Evolutionary conservation across 2,888 invertebrate genomes (phyloP).

Genomic region (Odontocerum albicorne): DNA sequence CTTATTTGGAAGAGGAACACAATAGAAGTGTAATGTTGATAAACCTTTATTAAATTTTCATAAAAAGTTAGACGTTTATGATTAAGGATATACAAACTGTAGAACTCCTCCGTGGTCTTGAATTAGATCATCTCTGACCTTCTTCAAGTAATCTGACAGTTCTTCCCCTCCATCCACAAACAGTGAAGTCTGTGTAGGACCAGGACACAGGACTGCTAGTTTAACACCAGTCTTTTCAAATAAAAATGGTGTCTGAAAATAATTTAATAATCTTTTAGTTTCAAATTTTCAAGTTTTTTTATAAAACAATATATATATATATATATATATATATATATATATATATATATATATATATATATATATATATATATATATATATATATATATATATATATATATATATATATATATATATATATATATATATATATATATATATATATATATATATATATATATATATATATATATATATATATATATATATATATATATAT

Average conservation of each 20-base stretch:
- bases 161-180: conserved; percentile 26
- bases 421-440: not conserved
- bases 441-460: not conserved
- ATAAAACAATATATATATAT: too few species aligned
- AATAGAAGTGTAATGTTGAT: too few species aligned
- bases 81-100: too few species aligned
- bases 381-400: not conserved
- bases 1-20: too few species aligned
- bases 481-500: too few species aligned
- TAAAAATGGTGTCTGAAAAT: conserved; percentile 37
- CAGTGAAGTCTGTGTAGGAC: conserved; percentile 39
- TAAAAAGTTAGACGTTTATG: too few species aligned
- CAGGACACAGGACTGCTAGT: conserved; percentile 41
- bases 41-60: too few species aligned
- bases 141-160: not conserved
- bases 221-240: conserved; percentile 39
- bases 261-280: not conserved
- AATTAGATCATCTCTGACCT: not conserved
- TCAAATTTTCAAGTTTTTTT: not conserved
- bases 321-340: not conserved
- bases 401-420: not conserved
- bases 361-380: not conserved
- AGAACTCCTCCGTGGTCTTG: too few species aligned
- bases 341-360: not conserved
- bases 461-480: not conserved